Evolutionary conservation across 2,113 vertebrate genomes (phyloP).

Genomic region (Chionis minor): DNA sequence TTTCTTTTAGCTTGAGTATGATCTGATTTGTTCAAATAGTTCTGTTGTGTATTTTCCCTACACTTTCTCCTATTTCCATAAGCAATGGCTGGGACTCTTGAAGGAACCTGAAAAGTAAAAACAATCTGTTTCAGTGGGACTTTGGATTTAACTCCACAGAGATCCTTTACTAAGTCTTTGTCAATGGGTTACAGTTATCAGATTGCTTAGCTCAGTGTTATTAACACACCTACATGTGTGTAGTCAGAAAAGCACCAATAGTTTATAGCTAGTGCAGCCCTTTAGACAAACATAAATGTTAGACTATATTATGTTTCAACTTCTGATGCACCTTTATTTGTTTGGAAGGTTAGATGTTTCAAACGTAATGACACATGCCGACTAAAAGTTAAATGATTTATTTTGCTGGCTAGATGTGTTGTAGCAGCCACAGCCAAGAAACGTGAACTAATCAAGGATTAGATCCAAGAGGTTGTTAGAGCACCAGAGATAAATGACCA

Average conservation of each 20-base stretch:
- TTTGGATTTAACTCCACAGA: not conserved
- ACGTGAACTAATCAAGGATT: not conserved
- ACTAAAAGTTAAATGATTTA: not conserved
- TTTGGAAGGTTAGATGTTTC: not conserved
- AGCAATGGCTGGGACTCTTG: not conserved
- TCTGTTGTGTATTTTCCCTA: not conserved
- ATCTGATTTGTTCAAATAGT: not conserved
- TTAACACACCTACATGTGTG: not conserved
- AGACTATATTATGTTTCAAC: not conserved
- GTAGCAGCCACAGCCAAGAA: not conserved
- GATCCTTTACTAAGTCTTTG: not conserved
- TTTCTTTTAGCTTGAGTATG: not conserved
- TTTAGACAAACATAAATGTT: not conserved
- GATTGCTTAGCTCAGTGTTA: not conserved
- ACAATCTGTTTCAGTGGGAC: not conserved
- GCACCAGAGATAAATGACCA: not conserved
- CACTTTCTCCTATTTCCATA: not conserved
- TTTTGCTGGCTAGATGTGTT: not conserved
- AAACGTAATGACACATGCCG: not conserved
- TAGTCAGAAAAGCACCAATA: not conserved
- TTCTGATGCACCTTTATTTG: not conserved
- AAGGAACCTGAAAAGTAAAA: not conserved
- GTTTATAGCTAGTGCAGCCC: not conserved
- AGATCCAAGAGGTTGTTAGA: conserved; percentile 2
- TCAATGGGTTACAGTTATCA: not conserved